Conservation (phyloP, 2,113 vertebrate species). For the Brachypteracias leptosomus region DNA sequence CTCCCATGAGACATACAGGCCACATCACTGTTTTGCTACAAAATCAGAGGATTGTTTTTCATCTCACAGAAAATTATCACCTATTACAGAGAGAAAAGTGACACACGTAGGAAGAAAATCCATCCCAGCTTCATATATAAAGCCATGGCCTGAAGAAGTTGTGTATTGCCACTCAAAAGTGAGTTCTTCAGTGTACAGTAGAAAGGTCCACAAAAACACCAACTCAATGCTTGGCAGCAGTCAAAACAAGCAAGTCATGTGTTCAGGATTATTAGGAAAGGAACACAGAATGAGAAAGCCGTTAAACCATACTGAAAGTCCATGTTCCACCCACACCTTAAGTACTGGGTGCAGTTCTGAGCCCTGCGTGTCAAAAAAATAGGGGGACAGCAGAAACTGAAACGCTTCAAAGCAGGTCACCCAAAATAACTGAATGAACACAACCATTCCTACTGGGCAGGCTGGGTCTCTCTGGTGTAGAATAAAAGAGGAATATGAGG, state of each 20-base stretch:
- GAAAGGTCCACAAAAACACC: neutral
- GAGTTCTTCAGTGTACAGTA: neutral
- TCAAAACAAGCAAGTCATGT: neutral
- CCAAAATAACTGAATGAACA: neutral
- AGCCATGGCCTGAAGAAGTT: neutral
- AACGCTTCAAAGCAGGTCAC: neutral
- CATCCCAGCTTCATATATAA: neutral
- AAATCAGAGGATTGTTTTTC: conserved; percentile 29
- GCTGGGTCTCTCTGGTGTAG: neutral
- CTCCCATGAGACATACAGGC: conserved; percentile 11
- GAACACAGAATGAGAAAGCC: neutral
- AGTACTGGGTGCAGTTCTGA: neutral
- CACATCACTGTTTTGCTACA: conserved; percentile 39
- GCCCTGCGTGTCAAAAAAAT: neutral
- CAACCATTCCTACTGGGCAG: neutral
- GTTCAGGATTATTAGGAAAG: neutral
- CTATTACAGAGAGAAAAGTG: conserved; percentile 46
- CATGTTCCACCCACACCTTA: neutral
- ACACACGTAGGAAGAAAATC: neutral
- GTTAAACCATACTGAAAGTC: neutral
- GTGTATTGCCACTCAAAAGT: neutral
- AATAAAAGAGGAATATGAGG: neutral
- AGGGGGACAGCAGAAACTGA: neutral
- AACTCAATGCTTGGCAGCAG: neutral
- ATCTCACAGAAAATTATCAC: conserved; percentile 39